Base-by-base conservation (phyloP, 2,797 vertebrate species). In the Enteromius viviparus region DNA sequence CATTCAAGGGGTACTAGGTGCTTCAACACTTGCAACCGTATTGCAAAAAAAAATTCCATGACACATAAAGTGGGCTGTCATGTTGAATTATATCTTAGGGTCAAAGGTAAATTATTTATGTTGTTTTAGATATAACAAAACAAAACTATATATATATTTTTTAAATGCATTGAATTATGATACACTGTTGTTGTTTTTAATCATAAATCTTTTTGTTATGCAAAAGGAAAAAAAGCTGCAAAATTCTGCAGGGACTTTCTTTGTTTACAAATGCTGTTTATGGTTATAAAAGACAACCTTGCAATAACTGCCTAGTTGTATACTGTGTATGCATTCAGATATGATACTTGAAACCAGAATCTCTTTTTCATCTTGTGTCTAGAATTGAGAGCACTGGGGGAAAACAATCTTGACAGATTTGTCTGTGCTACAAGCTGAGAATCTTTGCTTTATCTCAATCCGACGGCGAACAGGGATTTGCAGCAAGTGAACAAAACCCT, bases 401-500 rank as follows among this genome's bases (percentile, higher is more conserved):
- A 9, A 32, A 77, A 34, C 81, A 58, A 83, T 69, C 65, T 53
- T 83, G 51, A 83, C 65, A 58, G 81, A 83, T 83, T 34, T 77
- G 64, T 69, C 81, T 55, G 49, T 42, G 72, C 37, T 76, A 55
- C 72, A 68, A 55, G n/a, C 64, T 76, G 71, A 76, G 62, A 69
- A 58, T 47, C 23, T 68, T 34, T 58, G 64, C 60, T 76, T 77
- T 23, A 77, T 83, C 49, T 76, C 81, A 55, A 76, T 82, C 72
- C 19, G 19, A 66, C 17, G n/a, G 45, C 12, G n/a, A 76, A 37
- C 45, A 37, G 60, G 34, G 32, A 60, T 47, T 47, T 58, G 72
- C 64, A 58, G 62, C 72, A 76, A 66, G 47, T 82, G 71, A 66
- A 83, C 62, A 68, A 58, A 83, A 26, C n/a, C 6, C 62, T 65